Conservation (phyloP, 2,113 vertebrate genomes). For the Tautogolabrus adspersus region DNA sequence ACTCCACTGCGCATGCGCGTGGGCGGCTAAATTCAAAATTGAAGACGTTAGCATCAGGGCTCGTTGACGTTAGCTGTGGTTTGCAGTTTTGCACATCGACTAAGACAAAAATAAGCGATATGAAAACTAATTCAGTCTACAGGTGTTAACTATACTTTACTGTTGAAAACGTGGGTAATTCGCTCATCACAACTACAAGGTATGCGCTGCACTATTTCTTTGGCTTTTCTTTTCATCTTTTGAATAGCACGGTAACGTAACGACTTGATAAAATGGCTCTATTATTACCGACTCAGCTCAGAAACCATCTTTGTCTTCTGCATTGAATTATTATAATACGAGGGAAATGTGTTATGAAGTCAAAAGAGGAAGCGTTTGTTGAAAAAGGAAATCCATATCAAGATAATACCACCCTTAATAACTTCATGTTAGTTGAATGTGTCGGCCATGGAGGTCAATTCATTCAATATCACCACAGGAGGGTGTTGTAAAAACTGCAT, state of each 20-base stretch:
- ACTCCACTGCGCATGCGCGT: conserved; percentile 65
- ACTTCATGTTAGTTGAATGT: neutral
- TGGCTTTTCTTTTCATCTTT: neutral
- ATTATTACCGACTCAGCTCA: too few species aligned
- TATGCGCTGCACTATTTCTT: conserved; percentile 3
- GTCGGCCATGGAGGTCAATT: neutral
- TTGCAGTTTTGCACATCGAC: neutral
- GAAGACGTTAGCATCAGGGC: conserved; percentile 50
- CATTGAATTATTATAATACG: neutral
- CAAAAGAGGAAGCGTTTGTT: neutral
- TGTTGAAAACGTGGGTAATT: neutral
- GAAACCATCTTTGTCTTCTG: neutral
- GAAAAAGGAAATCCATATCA: neutral
- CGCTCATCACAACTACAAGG: conserved; percentile 19
- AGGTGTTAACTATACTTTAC: too few species aligned
- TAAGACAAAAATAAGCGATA: neutral
- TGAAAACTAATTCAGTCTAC: neutral
- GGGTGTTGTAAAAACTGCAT: too few species aligned
- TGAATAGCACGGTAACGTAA: neutral
- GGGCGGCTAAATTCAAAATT: conserved; percentile 82
- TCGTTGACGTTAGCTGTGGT: conserved; percentile 29
- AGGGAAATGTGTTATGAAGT: neutral
- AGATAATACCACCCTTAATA: too few species aligned
- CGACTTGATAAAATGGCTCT: too few species aligned
- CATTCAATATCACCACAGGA: too few species aligned